Evolutionary conservation across 2,888 invertebrate species (phyloP).

Genomic region (Acanthosepion esculentum): DNA sequence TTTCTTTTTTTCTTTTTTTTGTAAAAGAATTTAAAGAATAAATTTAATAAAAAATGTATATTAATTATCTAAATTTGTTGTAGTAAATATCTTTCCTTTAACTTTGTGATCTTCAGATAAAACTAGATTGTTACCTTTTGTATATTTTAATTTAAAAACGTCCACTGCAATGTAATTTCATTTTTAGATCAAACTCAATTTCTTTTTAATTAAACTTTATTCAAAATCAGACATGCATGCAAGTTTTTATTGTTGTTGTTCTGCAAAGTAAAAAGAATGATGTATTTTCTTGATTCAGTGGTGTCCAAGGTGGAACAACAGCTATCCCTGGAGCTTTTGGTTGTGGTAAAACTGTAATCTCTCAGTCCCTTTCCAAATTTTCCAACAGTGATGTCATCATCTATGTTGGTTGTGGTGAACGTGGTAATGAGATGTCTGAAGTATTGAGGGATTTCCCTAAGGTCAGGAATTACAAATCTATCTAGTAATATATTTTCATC

Average conservation of each 20-base stretch:
- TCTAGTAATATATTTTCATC: too few relatives aligned
- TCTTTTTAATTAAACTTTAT: background rate
- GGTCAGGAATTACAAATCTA: conserved; percentile 57
- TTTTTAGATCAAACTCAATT: background rate
- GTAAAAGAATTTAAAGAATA: too few relatives aligned
- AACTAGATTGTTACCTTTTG: too few relatives aligned
- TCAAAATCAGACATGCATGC: background rate
- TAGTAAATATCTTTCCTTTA: too few relatives aligned
- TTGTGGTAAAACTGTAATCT: conserved; percentile 99
- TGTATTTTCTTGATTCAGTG: conserved; percentile 78
- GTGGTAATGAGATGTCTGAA: conserved; percentile 99
- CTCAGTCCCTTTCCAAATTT: conserved; percentile 98
- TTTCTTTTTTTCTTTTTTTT: too few relatives aligned
- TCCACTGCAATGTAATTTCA: too few relatives aligned
- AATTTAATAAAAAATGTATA: too few relatives aligned
- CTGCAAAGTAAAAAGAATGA: background rate
- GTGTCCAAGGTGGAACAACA: conserved; percentile 98
- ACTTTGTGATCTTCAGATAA: too few relatives aligned
- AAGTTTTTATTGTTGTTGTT: background rate
- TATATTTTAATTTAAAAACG: too few relatives aligned
- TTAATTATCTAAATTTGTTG: too few relatives aligned
- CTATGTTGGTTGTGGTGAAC: conserved; percentile 99
- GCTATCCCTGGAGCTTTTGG: conserved; percentile 99
- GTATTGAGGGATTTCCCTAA: conserved; percentile 98
- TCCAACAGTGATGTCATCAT: conserved; percentile 99